phyloP scores from a whole-genome alignment of 2,797 vertebrate genomes.

The Malacoraja senta region DNA sequence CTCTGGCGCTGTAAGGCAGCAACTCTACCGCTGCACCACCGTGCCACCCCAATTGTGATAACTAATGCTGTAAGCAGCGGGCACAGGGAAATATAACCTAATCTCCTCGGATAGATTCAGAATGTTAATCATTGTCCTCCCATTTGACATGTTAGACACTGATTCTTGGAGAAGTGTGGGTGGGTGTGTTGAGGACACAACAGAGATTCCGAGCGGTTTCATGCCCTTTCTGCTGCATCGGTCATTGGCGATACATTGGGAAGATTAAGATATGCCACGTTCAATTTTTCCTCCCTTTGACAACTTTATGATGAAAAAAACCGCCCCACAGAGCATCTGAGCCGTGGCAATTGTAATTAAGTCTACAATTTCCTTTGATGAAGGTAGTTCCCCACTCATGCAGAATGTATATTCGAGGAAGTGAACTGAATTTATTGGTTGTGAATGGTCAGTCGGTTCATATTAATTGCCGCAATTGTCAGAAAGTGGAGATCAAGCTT shows the following conservation, averaged over 20 bases:
- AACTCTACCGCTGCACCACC: too few relatives aligned
- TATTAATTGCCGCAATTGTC: slow-evolving; percentile 20
- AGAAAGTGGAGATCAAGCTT: slow-evolving; percentile 1
- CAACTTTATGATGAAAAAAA: neutral
- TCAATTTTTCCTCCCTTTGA: neutral
- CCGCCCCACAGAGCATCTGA: neutral
- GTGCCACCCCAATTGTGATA: too few relatives aligned
- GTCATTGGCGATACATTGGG: neutral
- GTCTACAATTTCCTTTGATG: neutral
- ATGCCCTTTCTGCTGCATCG: neutral
- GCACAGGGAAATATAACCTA: neutral
- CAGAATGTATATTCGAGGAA: neutral
- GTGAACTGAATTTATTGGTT: slow-evolving; percentile 4
- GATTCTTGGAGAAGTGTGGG: neutral
- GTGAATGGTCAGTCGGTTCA: neutral
- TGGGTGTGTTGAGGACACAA: neutral
- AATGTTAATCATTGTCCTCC: neutral
- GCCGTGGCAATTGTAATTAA: neutral
- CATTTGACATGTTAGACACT: neutral
- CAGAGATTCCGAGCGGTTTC: neutral
- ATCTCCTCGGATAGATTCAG: neutral
- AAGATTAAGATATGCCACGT: neutral
- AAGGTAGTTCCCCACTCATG: neutral
- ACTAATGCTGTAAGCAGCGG: too few relatives aligned
- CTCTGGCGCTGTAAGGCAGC: neutral